phyloP scores from a whole-genome alignment of 2,888 invertebrate species.

The Punctoribates punctum region DNA sequence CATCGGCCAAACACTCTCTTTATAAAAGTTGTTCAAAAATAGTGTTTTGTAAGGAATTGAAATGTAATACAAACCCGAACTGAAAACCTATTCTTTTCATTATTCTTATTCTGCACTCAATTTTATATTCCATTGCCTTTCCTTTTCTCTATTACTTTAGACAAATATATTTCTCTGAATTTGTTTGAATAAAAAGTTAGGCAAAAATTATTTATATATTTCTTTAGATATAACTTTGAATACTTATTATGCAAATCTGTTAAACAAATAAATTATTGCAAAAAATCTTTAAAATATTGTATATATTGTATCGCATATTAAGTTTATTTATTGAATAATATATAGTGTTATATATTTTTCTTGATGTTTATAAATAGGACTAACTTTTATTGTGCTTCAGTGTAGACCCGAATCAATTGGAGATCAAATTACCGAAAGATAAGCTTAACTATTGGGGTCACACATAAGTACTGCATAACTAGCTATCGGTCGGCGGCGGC shows the following conservation, averaged over 20 bases:
- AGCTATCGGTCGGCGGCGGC: too few relatives aligned
- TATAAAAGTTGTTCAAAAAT: neutral
- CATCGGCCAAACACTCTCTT: neutral
- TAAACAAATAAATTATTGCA: neutral
- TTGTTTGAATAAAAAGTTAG: too few relatives aligned
- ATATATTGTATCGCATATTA: neutral
- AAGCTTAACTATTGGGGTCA: neutral
- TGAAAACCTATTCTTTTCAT: neutral
- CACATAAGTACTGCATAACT: neutral
- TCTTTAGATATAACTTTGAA: too few relatives aligned
- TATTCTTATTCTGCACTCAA: neutral
- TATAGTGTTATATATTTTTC: too few relatives aligned
- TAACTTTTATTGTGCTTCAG: too few relatives aligned
- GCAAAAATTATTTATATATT: neutral
- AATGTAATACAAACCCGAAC: neutral
- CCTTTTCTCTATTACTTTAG: too few relatives aligned
- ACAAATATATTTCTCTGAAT: too few relatives aligned
- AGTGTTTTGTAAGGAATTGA: neutral
- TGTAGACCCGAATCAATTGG: neutral
- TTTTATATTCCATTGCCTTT: neutral
- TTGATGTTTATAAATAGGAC: too few relatives aligned
- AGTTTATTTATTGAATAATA: conserved; percentile 1
- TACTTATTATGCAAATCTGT: conserved; percentile 2
- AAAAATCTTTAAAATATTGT: neutral
- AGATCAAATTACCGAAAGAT: conserved; percentile 1